Percentiles rank a stretch among this genome's conserved stretches.
Evolutionary conservation across 2,797 vertebrate species (phyloP).

Genomic region (Cossypha niveicapilla): DNA sequence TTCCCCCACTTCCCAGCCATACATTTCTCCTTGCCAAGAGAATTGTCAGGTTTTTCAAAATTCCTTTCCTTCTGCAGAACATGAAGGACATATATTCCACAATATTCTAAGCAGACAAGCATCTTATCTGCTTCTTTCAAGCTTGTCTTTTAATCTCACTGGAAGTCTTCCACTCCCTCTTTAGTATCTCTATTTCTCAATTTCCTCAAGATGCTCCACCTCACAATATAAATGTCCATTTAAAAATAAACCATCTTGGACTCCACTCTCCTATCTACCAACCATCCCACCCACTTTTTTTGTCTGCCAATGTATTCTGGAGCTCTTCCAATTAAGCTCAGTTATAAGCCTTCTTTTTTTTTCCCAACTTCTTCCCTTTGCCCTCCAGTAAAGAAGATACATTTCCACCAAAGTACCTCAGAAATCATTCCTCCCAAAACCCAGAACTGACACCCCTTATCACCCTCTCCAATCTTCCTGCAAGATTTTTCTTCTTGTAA

Average conservation of each 20-base stretch:
- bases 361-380: neutral
- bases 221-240: neutral
- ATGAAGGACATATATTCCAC: neutral
- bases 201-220: neutral
- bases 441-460: neutral
- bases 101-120: neutral
- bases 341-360: neutral
- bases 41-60: neutral
- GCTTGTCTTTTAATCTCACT: neutral
- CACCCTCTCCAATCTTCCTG: neutral
- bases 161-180: neutral
- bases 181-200: neutral
- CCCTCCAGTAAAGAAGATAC: neutral
- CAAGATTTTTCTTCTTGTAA: neutral
- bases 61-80: neutral
- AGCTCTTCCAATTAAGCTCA: neutral
- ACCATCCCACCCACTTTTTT: neutral
- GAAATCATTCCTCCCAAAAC: neutral
- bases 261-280: neutral
- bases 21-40: neutral
- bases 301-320: neutral
- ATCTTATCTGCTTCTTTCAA: neutral
- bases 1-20: neutral
- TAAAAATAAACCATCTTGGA: neutral
- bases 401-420: neutral